These are phyloP conservation scores for Chionomys nivalis DNA, from an alignment of 2,113 vertebrate species.

Conservation along the genomic window DNA sequence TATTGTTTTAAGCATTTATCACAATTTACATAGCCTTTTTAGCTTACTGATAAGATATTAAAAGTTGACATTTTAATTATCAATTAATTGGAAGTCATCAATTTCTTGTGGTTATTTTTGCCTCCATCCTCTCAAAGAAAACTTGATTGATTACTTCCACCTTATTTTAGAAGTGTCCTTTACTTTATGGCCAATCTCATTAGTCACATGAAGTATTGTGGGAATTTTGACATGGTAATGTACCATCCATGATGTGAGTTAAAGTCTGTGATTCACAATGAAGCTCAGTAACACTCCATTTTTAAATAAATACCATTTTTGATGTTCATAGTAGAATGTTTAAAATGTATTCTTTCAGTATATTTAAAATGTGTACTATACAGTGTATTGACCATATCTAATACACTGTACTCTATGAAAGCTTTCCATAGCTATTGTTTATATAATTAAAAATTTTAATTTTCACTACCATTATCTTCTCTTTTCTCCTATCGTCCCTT, in stretches of 20 bases:
- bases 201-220: neutral
- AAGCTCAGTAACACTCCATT: neutral
- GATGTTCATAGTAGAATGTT: neutral
- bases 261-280: neutral
- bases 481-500: neutral
- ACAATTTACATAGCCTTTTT: neutral
- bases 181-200: neutral
- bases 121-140: neutral
- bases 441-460: neutral
- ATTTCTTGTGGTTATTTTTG: neutral
- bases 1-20: neutral
- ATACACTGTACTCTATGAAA: neutral
- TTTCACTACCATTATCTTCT: neutral
- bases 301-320: neutral
- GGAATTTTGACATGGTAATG: neutral
- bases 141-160: neutral
- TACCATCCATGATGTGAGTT: neutral
- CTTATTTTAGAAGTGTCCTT: neutral
- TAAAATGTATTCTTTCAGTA: neutral
- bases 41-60: neutral
- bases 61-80: neutral
- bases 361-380: neutral
- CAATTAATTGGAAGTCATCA: neutral
- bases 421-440: neutral
- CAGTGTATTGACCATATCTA: neutral